phyloP scores from a whole-genome alignment of 1,140 invertebrate species.

The Mactra quadrangularis region DNA sequence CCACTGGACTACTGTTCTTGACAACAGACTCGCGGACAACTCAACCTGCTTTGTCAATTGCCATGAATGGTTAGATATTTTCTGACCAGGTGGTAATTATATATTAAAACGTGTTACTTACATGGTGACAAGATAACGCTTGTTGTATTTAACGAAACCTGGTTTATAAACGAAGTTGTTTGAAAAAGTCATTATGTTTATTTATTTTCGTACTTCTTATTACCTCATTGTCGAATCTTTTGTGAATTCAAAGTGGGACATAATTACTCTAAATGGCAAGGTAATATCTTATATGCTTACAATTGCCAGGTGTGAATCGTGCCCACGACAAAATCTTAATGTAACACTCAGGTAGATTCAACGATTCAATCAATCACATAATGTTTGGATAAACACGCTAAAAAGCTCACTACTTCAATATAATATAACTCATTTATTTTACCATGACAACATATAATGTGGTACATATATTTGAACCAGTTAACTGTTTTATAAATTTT shows the following conservation, averaged over 20 bases:
- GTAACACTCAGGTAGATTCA: constrained; percentile 8
- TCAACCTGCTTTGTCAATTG: no score
- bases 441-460: background rate
- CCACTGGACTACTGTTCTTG: no score
- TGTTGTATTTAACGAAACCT: no score
- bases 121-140: no score
- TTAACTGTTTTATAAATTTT: background rate
- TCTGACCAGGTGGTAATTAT: no score
- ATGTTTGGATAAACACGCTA: background rate
- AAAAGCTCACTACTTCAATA: background rate
- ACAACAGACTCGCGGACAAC: no score
- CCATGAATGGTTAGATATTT: no score
- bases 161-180: no score
- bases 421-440: background rate
- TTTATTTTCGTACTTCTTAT: no score
- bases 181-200: no score
- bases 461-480: background rate
- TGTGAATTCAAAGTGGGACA: constrained; percentile 9
- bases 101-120: no score
- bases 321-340: constrained; percentile 21
- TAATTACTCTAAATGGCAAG: constrained; percentile 31
- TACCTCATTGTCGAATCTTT: no score
- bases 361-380: background rate
- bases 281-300: constrained; percentile 36
- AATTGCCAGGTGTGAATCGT: constrained; percentile 35